A percentile compares a stretch with the other conserved stretches of the same genome.
phyloP scores from a whole-genome alignment of 1,140 invertebrate genomes.

The Condylostylus longicornis region DNA sequence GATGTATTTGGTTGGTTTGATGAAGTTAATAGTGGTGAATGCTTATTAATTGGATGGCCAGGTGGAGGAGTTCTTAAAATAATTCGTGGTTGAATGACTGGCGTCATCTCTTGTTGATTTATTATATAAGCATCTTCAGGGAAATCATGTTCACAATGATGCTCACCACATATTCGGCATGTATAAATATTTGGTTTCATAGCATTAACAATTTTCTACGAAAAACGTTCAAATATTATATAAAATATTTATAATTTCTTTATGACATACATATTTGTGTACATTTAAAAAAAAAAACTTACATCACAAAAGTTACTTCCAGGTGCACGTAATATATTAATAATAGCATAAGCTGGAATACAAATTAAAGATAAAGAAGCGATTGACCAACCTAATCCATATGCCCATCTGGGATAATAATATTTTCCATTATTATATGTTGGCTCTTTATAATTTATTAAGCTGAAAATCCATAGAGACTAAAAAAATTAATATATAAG shows the following conservation, averaged over 20 bases:
- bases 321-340: conserved; percentile 50
- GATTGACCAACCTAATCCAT: conserved; percentile 73
- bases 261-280: not conserved
- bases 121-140: conserved; percentile 11
- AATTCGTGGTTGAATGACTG: conserved; percentile 1
- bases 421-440: conserved; percentile 63
- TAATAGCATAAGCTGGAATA: conserved; percentile 66
- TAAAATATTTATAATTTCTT: conserved; percentile 4
- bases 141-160: conserved; percentile 34
- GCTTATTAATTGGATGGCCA: too few species aligned
- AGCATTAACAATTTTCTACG: conserved; percentile 39
- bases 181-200: conserved; percentile 41
- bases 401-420: conserved; percentile 69
- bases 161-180: conserved; percentile 39
- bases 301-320: conserved; percentile 60
- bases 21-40: too few species aligned
- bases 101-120: not conserved
- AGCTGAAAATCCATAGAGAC: conserved; percentile 72
- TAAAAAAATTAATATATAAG: conserved; percentile 25
- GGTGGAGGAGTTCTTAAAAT: conserved; percentile 3
- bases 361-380: conserved; percentile 68
- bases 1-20: too few species aligned
- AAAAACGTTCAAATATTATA: not conserved
- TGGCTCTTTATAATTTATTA: conserved; percentile 72
- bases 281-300: conserved; percentile 14